Evolutionary conservation across 2,888 invertebrate species (phyloP), one percentile per base, ranked within the genome.

Genomic region (Xanthorhoe spadicearia): DNA sequence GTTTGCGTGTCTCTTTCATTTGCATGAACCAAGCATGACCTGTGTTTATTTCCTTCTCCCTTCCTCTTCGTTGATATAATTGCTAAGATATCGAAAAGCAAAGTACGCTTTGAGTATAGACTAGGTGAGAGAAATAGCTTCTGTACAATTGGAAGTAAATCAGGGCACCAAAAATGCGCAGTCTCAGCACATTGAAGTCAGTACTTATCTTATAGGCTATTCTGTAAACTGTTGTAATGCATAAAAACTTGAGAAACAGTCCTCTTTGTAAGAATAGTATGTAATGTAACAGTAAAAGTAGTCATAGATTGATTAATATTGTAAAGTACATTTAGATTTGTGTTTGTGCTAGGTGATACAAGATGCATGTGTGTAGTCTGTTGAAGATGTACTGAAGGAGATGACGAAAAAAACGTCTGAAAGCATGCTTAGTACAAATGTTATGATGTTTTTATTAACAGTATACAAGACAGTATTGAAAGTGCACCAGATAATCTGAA

Each of bases 1-100:
- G 88, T 92, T 92, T 92, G 92, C 90, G 89, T 88, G 87, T 90
- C 82, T 87, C 79, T 89, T 90, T 93, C 85, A 92, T 93, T 93
- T 92, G 93, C 93, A 93, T 93, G 92, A 71, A 85, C 84, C 87
- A 80, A 87, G 93, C 92, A 93, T 93, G 93, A 80, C 83, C 83
- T 87, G 85, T 86, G 81, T 83, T 86, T 87, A 81, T 81, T 81
- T 86, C 83, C 85, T 82, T 81, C 81, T 85, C 84, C 84, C 80
- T 83, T 82, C 86, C 84, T 81, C 83, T 83, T 73, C 73, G 75
- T 83, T 79, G 77, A 74, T 79, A 74, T 82, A 76, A 81, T 76
- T 79, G 82, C 81, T 87, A 80, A 83, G 82, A 81, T 82, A 79
- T 77, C 73, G 68, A 77, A 78, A 77, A 74, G 77, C 77, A 71